These are phyloP conservation scores for Chiloscyllium punctatum DNA, from an alignment of 2,797 vertebrate genomes.

Conservation along the genomic window DNA sequence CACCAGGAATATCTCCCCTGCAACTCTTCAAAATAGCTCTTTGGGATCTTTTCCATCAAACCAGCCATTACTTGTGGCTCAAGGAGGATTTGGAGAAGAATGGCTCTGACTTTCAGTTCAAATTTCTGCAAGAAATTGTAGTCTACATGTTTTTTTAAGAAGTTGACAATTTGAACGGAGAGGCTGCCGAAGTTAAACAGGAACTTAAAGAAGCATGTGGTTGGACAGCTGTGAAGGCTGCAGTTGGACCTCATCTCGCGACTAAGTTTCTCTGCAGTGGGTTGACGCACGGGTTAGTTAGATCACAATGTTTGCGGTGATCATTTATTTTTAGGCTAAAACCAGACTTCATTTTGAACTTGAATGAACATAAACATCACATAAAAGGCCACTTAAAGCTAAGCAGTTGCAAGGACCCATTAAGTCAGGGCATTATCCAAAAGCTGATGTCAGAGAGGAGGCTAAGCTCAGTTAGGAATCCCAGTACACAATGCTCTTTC, in stretches of 20 bases:
- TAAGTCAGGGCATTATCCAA: neutral
- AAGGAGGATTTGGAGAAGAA: constrained; percentile 8
- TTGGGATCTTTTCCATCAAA: neutral
- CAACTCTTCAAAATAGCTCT: no score
- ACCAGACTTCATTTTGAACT: neutral
- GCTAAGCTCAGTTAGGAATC: neutral
- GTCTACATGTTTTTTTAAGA: neutral
- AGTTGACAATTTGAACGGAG: neutral
- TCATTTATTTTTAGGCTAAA: neutral
- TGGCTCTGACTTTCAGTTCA: constrained; percentile 7
- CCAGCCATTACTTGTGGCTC: neutral
- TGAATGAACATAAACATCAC: neutral
- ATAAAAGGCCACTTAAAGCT: neutral
- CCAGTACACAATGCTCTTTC: neutral
- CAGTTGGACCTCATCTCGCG: neutral
- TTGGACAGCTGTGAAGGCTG: neutral
- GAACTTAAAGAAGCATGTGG: constrained; percentile 16
- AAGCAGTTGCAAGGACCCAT: neutral
- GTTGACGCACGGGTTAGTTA: neutral
- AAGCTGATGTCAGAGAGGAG: neutral
- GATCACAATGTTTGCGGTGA: neutral
- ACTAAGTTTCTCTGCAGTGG: neutral
- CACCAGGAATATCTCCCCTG: no score
- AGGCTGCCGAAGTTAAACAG: constrained; percentile 12
- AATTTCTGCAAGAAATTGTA: neutral